Conservation (phyloP, 2,888 invertebrate species). For the Dioctria linearis region DNA sequence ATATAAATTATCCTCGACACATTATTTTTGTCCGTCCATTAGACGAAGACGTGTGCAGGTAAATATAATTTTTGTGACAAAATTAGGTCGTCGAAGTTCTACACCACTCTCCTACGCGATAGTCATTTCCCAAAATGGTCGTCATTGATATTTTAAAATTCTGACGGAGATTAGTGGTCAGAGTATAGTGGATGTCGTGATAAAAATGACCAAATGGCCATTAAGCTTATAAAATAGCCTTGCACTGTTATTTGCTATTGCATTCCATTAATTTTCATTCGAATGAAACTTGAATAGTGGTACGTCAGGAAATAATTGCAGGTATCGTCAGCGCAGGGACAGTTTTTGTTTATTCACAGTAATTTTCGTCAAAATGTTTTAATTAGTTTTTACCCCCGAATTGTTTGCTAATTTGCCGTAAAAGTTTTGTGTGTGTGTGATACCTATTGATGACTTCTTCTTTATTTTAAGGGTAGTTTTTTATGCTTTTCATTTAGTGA, state of each 20-base stretch:
- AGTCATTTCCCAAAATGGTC: background rate
- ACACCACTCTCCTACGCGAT: background rate
- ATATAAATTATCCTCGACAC: background rate
- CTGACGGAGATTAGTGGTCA: background rate
- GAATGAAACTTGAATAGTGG: background rate
- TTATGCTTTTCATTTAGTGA: no score
- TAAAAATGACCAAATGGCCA: background rate
- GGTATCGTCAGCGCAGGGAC: background rate
- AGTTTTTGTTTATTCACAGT: background rate
- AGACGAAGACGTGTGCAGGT: background rate
- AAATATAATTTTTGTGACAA: background rate
- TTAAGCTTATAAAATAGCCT: background rate
- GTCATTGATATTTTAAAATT: background rate
- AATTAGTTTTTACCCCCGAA: background rate
- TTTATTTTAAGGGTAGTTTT: no score
- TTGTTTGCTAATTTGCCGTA: background rate
- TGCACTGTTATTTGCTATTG: background rate
- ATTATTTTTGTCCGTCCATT: no score
- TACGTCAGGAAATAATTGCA: background rate
- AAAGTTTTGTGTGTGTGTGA: no score
- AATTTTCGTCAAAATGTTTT: background rate
- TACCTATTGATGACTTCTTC: no score
- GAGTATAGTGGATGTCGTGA: background rate
- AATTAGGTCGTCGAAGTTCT: background rate
- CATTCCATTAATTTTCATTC: background rate